Percentiles rank a stretch among this genome's conserved stretches.
phyloP scores from a whole-genome alignment of 2,113 vertebrate species.

The Charina bottae region DNA sequence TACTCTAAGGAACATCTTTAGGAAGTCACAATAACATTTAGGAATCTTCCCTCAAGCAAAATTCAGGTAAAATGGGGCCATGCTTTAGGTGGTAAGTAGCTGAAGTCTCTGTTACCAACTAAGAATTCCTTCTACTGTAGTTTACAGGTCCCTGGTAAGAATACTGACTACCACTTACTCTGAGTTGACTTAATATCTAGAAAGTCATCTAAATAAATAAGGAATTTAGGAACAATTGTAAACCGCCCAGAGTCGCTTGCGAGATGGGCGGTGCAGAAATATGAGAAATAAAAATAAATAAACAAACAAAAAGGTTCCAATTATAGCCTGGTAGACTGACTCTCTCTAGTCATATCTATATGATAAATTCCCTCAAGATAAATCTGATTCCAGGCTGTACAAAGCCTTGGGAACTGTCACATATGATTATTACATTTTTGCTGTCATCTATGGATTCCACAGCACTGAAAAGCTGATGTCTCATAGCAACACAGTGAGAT shows the following conservation, averaged over 20 bases:
- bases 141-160: neutral
- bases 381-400: neutral
- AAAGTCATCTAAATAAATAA: neutral
- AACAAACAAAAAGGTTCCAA: neutral
- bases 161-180: neutral
- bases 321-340: neutral
- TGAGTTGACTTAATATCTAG: neutral
- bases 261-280: too few relatives aligned
- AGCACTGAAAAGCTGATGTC: slow-evolving; percentile 2
- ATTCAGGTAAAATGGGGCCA: neutral
- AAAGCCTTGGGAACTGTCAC: slow-evolving; percentile 8
- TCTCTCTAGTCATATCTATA: neutral
- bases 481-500: slow-evolving; percentile 30
- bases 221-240: neutral
- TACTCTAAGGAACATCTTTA: neutral
- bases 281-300: neutral
- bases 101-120: neutral
- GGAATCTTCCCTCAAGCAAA: neutral
- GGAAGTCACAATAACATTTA: neutral
- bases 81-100: neutral
- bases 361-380: slow-evolving; percentile 1
- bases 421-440: slow-evolving; percentile 22
- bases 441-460: slow-evolving; percentile 7
- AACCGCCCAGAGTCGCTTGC: neutral
- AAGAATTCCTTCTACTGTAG: neutral